These are phyloP conservation scores for Conus betulinus DNA, from an alignment of 1,140 invertebrate species.

Conservation along the genomic window DNA sequence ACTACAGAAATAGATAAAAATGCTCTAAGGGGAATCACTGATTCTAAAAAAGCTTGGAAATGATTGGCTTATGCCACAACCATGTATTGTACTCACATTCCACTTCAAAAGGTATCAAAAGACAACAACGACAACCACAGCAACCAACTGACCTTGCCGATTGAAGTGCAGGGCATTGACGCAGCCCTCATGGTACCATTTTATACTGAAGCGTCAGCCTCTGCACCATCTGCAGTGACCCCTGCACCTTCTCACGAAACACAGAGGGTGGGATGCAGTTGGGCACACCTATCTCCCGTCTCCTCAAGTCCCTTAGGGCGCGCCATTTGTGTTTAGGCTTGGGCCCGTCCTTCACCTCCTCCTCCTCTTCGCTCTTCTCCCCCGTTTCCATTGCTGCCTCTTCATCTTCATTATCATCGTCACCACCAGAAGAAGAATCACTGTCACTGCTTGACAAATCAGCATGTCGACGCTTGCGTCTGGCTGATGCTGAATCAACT, in stretches of 20 bases:
- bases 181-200: constrained; percentile 89
- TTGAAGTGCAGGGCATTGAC: constrained; percentile 96
- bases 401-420: constrained; percentile 45
- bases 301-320: constrained; percentile 75
- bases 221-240: constrained; percentile 89
- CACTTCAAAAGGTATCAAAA: too few relatives aligned
- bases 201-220: constrained; percentile 87
- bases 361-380: constrained; percentile 60
- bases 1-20: too few relatives aligned
- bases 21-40: too few relatives aligned
- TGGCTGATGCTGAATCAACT: constrained; percentile 74
- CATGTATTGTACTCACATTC: too few relatives aligned
- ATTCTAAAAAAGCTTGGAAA: too few relatives aligned
- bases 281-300: constrained; percentile 63
- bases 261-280: constrained; percentile 72
- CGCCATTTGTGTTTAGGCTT: constrained; percentile 83
- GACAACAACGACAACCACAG: neutral
- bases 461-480: constrained; percentile 80
- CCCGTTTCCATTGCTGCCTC: constrained; percentile 58
- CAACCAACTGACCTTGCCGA: constrained; percentile 73
- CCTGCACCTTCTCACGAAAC: constrained; percentile 86
- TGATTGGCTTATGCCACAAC: too few relatives aligned
- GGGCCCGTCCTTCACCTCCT: constrained; percentile 73
- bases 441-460: constrained; percentile 20
- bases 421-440: neutral